These are phyloP conservation scores for Protobothrops mucrosquamatus DNA, from an alignment of 2,113 vertebrate genomes.

Conservation along the genomic window DNA sequence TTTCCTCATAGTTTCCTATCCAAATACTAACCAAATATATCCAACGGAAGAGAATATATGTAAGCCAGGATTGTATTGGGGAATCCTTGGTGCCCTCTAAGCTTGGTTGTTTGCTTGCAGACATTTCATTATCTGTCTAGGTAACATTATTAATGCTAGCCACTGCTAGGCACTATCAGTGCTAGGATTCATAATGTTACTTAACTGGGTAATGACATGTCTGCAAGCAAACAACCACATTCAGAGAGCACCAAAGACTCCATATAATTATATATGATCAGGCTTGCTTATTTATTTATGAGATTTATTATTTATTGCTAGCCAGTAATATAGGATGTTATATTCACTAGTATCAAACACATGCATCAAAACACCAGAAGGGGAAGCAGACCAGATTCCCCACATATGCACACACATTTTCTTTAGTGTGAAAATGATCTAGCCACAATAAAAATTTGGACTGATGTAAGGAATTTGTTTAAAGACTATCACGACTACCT, in stretches of 20 bases:
- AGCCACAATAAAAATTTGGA: background rate
- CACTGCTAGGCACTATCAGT: background rate
- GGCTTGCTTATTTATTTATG: background rate
- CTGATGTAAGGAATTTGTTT: background rate
- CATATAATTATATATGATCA: background rate
- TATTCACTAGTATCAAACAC: background rate
- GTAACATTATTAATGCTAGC: background rate
- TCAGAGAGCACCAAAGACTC: background rate
- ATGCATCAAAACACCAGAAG: background rate
- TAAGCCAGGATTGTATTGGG: background rate
- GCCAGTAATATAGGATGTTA: background rate
- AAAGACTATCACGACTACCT: background rate
- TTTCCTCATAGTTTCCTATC: background rate
- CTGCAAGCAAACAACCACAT: background rate
- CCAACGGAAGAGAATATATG: background rate
- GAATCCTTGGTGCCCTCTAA: background rate
- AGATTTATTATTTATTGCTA: background rate
- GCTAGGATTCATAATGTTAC: background rate
- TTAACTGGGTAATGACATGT: background rate
- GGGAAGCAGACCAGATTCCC: background rate
- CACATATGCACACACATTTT: background rate
- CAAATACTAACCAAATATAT: background rate
- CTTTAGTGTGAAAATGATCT: background rate
- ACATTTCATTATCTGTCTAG: background rate
- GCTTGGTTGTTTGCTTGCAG: background rate